Percentiles rank a stretch among this genome's conserved stretches.
These are phyloP conservation scores for Mustela nigripes DNA, from an alignment of 2,113 vertebrate genomes.

Conservation along the genomic window DNA sequence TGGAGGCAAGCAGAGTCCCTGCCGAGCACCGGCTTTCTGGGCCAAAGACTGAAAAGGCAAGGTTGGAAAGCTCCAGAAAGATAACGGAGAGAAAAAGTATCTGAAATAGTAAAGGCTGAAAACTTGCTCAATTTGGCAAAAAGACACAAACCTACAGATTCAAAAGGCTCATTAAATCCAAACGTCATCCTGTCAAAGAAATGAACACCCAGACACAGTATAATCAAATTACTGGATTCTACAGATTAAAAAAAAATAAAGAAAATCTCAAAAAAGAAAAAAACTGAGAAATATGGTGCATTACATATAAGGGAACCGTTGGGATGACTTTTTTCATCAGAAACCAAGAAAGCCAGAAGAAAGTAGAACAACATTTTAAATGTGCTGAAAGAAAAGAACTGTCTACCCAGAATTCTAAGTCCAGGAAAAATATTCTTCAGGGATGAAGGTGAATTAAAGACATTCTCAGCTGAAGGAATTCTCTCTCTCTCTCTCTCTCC, in stretches of 20 bases:
- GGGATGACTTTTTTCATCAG: background rate
- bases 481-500: background rate
- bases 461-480: constrained; percentile 14
- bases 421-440: constrained; percentile 33
- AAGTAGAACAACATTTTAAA: background rate
- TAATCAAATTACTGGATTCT: background rate
- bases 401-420: constrained; percentile 27
- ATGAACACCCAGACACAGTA: background rate
- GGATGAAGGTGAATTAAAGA: constrained; percentile 22
- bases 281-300: background rate
- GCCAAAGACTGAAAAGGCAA: background rate
- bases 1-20: background rate
- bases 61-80: background rate
- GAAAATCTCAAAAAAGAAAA: background rate
- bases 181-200: background rate
- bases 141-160: constrained; percentile 31
- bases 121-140: background rate
- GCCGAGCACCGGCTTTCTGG: background rate
- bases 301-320: background rate
- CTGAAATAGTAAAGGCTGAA: background rate
- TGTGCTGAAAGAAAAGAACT: background rate
- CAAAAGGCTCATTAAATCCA: constrained; percentile 15
- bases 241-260: background rate
- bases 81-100: background rate
- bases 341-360: constrained; percentile 38